A percentile compares a stretch with the other conserved stretches of the same genome.
Evolutionary conservation across 2,113 vertebrate genomes (phyloP).

Genomic region (Petromus typicus): DNA sequence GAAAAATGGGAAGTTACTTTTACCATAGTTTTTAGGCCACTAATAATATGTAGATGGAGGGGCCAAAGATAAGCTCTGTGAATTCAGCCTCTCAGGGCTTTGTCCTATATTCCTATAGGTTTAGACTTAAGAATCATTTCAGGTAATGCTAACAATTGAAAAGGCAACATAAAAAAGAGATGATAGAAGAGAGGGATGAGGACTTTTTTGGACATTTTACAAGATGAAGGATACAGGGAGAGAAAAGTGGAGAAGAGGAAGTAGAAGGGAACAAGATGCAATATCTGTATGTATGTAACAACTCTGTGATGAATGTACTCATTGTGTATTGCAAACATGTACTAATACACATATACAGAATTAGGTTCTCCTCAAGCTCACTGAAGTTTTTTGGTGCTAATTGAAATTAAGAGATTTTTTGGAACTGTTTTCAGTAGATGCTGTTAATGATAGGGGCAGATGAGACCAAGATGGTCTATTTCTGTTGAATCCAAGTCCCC

Average conservation of each 20-base stretch:
- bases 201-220: background rate
- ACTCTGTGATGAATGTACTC: background rate
- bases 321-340: background rate
- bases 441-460: background rate
- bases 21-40: background rate
- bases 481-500: background rate
- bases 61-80: background rate
- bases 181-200: background rate
- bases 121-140: background rate
- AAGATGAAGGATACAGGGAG: background rate
- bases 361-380: background rate
- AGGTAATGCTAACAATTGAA: background rate
- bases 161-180: background rate
- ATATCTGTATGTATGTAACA: background rate
- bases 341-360: background rate
- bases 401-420: background rate
- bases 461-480: constrained; percentile 1
- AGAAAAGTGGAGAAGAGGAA: background rate
- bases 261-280: no score
- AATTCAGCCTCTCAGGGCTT: background rate
- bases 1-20: background rate
- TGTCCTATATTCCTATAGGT: background rate
- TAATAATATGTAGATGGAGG: background rate
- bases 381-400: constrained; percentile 10
- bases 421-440: background rate